phyloP scores from a whole-genome alignment of 2,888 invertebrate genomes.

The Heteromyza rotundicornis region DNA sequence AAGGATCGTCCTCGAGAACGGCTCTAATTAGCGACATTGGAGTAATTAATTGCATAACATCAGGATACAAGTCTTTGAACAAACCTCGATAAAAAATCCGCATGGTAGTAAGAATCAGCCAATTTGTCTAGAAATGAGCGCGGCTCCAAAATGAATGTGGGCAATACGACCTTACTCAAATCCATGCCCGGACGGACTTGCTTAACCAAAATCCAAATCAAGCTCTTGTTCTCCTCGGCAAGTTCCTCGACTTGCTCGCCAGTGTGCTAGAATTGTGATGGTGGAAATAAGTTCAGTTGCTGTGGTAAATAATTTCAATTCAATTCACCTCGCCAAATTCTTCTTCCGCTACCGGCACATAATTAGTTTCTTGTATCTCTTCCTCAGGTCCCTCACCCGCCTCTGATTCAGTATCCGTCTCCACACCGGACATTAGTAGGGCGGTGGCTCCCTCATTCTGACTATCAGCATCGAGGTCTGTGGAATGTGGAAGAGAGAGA shows the following conservation, averaged over 20 bases:
- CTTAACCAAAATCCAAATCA: slow-evolving; percentile 93
- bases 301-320: background rate
- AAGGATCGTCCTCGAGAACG: slow-evolving; percentile 84
- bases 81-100: slow-evolving; percentile 85
- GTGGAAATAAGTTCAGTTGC: background rate
- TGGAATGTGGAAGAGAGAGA: slow-evolving; percentile 2
- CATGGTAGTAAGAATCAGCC: slow-evolving; percentile 93
- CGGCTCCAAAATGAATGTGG: slow-evolving; percentile 93
- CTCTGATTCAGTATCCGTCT: slow-evolving; percentile 71
- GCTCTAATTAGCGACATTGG: slow-evolving; percentile 66
- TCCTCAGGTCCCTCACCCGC: slow-evolving; percentile 38
- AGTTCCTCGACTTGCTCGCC: slow-evolving; percentile 90
- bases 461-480: slow-evolving; percentile 76
- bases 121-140: slow-evolving; percentile 92
- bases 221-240: slow-evolving; percentile 92
- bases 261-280: slow-evolving; percentile 63
- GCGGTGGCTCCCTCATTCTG: slow-evolving; percentile 70
- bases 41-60: slow-evolving; percentile 2
- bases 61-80: too few relatives aligned
- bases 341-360: slow-evolving; percentile 67
- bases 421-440: slow-evolving; percentile 53
- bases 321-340: slow-evolving; percentile 67
- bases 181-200: slow-evolving; percentile 98
- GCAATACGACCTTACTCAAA: slow-evolving; percentile 81
- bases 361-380: slow-evolving; percentile 68